These are phyloP conservation scores for Pteria penguin DNA, from an alignment of 2,888 invertebrate species.

Conservation along the genomic window DNA sequence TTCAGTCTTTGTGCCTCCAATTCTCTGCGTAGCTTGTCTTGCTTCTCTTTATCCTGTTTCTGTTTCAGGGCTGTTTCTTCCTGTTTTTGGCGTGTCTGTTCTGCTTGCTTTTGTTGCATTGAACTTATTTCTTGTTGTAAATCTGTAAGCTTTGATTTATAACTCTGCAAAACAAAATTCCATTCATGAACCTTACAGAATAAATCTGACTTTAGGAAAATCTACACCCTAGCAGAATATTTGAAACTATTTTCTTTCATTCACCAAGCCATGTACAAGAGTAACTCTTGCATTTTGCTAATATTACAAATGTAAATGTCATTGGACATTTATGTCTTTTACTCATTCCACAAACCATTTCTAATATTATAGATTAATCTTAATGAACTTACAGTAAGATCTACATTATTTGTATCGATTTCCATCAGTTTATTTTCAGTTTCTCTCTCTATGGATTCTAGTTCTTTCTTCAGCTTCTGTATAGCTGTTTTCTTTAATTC, in stretches of 20 bases:
- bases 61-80: constrained; percentile 51
- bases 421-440: constrained; percentile 88
- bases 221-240: too few relatives aligned
- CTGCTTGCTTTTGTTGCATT: constrained; percentile 50
- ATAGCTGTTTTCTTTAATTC: constrained; percentile 88
- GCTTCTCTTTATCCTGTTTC: constrained; percentile 57
- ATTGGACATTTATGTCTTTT: too few relatives aligned
- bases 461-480: constrained; percentile 86
- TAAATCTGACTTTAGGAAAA: too few relatives aligned
- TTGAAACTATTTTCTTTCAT: too few relatives aligned
- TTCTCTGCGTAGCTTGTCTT: constrained; percentile 54
- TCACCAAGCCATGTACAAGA: too few relatives aligned
- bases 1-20: constrained; percentile 55
- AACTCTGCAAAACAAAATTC: constrained; percentile 54
- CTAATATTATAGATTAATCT: too few relatives aligned
- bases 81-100: constrained; percentile 43
- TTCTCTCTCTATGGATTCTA: constrained; percentile 81
- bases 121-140: constrained; percentile 55
- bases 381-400: constrained; percentile 85
- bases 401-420: constrained; percentile 89
- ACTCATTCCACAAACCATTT: too few relatives aligned
- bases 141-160: constrained; percentile 48
- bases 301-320: too few relatives aligned
- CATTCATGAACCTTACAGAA: too few relatives aligned
- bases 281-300: too few relatives aligned